Evolutionary conservation across 2,113 vertebrate species (phyloP), one percentile per base, ranked within the genome.

Genomic region (Sprattus sprattus): DNA sequence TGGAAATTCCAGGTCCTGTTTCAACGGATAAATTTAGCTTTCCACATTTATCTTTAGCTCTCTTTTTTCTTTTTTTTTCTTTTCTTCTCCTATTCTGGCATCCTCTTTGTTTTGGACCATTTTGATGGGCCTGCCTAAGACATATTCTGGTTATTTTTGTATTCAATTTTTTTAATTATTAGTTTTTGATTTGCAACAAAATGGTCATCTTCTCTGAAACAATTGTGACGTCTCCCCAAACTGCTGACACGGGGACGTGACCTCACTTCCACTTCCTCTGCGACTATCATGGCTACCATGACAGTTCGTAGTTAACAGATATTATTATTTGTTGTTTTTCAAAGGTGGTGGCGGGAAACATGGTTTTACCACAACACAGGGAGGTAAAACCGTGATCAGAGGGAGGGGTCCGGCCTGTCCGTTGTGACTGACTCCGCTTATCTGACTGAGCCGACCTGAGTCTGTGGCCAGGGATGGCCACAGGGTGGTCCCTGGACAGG

Each of bases 281-380:
- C 81, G 86, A 86, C 89, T 86, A 71, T 71, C 64, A 71, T 71
- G 78, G 85, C 87, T 82, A 88, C 90, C 85, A 90, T 81, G 60
- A 86, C 89, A 87, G 83, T 84, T 52, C n/a, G 32, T 46, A 25
- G 44, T 67, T n/a, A 49, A 71, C 64, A 71, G 64, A 71, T 25
- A 71, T 71, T 71, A 71, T 8, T 15, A 54, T 54, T 54, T 15
- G 52, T 54, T 54, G 64, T 67, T 52, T 81, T 89, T 87, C 45
- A 87, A 89, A 88, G 71, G 85, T 83, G 85, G 85, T 85, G 84
- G 86, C 83, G 87, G 86, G 64, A 87, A 71, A 87, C 88, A 83
- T 47, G 87, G 85, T 87, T 54, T 88, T 83, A 88, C 78, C 67
- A 82, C 87, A 84, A 87, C 57, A 50, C 45, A 85, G 86, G 85